Evolutionary conservation across 1,140 invertebrate genomes (phyloP), one percentile per base, ranked within the genome.

Genomic region (Cataglyphis hispanica): DNA sequence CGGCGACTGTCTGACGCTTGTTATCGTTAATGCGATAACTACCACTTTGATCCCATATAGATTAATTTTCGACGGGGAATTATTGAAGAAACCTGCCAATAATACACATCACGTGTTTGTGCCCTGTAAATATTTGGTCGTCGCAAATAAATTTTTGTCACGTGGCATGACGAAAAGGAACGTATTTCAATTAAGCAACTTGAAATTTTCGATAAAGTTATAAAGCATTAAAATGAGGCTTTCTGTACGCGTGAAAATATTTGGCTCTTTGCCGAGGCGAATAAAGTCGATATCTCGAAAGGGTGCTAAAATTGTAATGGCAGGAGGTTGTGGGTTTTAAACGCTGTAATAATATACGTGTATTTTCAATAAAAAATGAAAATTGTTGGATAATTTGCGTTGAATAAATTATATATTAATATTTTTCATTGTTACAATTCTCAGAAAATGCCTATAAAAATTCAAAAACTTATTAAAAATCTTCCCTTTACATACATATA

Each of bases 101-200:
- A 50, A 50, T 50, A 50, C 46, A 50, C 37, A 8, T 34, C 19
- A 19, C 8, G 7, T 64, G 61, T 63, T 3, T 64, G 22, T 7
- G 61, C 2, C n/a, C 31, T 40, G 74, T 61, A 85, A 87, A 85
- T 66, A 87, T 87, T 78, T 80, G 31, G 2, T 50, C 43, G n/a
- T 34, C 13, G 40, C 8, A 19, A 27, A 27, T 8, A 40, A 40
- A 80, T 37, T 50, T 40, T 74, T 43, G n/a, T 63, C 7, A 7
- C 11, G n/a, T 11, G 2, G 11, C 11, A 2, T 56, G 66, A 70
- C 11, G 2, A 64, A 37, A 34, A 25, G 16, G 56, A 37, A 84
- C 13, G 5, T 11, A 11, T n/a, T n/a, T 85, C 56, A 19, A 87
- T 85, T 87, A 86, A 86, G 11, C 4, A 50, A 43, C 40, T 43